Evolutionary conservation across 2,113 vertebrate species (phyloP).

Genomic region (Oryzias woworae): DNA sequence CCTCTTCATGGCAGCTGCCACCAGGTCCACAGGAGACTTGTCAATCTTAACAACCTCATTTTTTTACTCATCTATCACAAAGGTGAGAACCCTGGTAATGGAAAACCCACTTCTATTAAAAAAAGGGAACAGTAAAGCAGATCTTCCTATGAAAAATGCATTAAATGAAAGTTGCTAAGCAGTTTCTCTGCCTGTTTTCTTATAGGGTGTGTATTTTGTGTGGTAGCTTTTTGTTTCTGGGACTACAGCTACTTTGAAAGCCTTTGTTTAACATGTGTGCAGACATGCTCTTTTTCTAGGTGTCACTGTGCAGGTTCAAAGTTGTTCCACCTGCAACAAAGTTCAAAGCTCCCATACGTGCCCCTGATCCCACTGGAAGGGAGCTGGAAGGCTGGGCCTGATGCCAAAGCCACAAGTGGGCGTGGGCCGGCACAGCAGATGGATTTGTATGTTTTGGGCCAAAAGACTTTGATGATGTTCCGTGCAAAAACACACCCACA

Average conservation of each 20-base stretch:
- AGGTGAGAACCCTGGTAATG: too few species aligned
- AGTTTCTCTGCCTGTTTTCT: neutral
- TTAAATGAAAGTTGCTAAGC: neutral
- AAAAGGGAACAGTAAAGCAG: too few species aligned
- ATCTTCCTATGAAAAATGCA: neutral
- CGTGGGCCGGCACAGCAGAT: slow-evolving; percentile 34
- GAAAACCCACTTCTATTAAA: too few species aligned
- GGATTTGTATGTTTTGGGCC: neutral
- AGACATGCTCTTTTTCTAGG: slow-evolving; percentile 23
- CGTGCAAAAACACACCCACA: neutral
- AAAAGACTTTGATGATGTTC: neutral
- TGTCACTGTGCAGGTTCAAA: slow-evolving; percentile 53
- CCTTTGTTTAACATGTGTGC: neutral
- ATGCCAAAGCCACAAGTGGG: slow-evolving; percentile 64
- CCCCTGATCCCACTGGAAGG: slow-evolving; percentile 45
- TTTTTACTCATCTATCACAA: too few species aligned
- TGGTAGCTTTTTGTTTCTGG: neutral
- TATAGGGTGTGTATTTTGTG: neutral
- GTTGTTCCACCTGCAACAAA: slow-evolving; percentile 58
- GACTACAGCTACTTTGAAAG: neutral
- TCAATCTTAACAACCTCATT: too few species aligned
- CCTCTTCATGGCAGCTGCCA: too few species aligned
- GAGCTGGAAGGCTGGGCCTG: slow-evolving; percentile 41
- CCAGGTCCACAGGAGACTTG: too few species aligned
- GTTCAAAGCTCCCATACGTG: slow-evolving; percentile 67